phyloP scores from a whole-genome alignment of 2,113 vertebrate species.

The Anarhynchus alexandrinus region DNA sequence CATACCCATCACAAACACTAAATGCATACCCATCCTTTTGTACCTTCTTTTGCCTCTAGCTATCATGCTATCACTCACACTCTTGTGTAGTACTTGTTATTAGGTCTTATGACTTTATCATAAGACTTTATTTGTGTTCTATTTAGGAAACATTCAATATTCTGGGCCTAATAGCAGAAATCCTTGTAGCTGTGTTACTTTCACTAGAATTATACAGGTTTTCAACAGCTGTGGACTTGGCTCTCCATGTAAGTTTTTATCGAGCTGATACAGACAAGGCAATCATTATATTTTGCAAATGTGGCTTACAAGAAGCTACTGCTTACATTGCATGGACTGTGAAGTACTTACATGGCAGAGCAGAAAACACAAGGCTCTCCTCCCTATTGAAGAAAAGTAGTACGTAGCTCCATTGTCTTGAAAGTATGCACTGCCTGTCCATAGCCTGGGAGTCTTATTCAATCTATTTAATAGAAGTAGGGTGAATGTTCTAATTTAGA shows the following conservation, averaged over 20 bases:
- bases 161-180: background rate
- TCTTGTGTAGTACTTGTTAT: background rate
- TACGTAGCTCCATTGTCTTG: background rate
- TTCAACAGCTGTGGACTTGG: background rate
- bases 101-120: background rate
- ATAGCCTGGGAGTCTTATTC: background rate
- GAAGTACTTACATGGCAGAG: background rate
- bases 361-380: background rate
- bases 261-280: background rate
- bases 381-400: background rate
- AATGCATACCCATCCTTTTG: background rate
- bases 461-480: background rate
- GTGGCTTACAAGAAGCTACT: background rate
- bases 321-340: background rate
- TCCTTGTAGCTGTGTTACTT: background rate
- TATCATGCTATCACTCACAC: background rate
- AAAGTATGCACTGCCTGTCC: background rate
- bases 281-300: slow-evolving; percentile 5
- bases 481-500: background rate
- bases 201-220: background rate
- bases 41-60: background rate
- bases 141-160: background rate
- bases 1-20: background rate
- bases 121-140: background rate
- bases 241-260: background rate